phyloP scores from a whole-genome alignment of 2,113 vertebrate species.

The Porphyrio hochstetteri region DNA sequence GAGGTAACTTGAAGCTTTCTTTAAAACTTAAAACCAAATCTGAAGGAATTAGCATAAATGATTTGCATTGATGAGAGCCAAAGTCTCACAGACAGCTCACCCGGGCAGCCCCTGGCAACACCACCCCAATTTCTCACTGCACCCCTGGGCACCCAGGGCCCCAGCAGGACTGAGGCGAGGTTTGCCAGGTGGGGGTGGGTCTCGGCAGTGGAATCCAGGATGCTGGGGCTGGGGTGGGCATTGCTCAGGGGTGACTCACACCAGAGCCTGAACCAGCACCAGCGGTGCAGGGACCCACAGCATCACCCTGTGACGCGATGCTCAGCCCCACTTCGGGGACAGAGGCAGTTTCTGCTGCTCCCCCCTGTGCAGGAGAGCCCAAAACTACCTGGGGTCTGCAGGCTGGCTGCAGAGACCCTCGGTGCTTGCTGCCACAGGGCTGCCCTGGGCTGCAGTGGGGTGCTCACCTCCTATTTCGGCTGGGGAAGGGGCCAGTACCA shows the following conservation, averaged over 20 bases:
- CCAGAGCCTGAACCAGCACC: accelerated
- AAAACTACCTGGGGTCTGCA: accelerated
- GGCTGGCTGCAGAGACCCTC: accelerated
- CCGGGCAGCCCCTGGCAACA: accelerated
- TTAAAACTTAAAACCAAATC: conserved; percentile 65
- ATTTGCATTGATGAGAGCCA: neutral
- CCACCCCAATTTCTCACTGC: accelerated
- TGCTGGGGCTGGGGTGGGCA: neutral
- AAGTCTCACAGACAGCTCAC: neutral
- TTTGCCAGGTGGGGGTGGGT: neutral
- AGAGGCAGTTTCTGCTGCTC: neutral
- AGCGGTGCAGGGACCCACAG: accelerated
- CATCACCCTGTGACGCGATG: accelerated
- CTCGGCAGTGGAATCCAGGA: neutral
- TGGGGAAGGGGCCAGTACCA: accelerated
- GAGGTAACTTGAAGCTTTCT: conserved; percentile 67
- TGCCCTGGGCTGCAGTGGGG: accelerated
- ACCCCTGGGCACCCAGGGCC: accelerated
- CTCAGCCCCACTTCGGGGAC: neutral
- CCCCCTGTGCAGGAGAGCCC: accelerated
- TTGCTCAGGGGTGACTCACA: accelerated
- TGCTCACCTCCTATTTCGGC: accelerated
- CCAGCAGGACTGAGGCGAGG: accelerated
- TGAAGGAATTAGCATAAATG: conserved; percentile 1
- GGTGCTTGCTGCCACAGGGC: accelerated